These are phyloP conservation scores for Spizaetus ornatus DNA, from an alignment of 2,113 vertebrate species.

Conservation along the genomic window DNA sequence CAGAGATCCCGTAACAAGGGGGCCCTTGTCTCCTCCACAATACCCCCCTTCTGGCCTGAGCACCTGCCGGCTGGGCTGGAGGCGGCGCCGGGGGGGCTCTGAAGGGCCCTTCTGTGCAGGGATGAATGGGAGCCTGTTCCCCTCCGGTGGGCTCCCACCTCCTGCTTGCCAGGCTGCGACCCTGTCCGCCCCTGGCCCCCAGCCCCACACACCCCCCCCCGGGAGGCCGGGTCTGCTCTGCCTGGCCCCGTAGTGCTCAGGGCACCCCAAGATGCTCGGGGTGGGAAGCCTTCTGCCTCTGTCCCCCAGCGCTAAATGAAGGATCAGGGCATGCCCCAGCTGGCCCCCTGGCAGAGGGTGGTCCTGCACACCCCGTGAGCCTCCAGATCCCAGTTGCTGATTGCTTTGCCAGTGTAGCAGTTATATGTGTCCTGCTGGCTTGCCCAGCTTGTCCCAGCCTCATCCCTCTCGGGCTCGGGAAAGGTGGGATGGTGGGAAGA, in stretches of 20 bases:
- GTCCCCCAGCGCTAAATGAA: fast-evolving
- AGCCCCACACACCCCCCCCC: not conserved
- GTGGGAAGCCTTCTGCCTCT: not conserved
- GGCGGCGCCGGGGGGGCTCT: not conserved
- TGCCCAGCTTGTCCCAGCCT: not conserved
- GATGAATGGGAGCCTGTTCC: slow-evolving; percentile 57
- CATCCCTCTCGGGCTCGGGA: fast-evolving
- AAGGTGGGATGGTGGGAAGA: not conserved
- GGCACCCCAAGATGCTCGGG: not conserved
- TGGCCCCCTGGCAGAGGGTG: fast-evolving
- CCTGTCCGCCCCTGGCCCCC: not conserved
- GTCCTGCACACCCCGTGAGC: fast-evolving
- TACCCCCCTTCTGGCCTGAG: not conserved
- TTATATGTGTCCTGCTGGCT: not conserved
- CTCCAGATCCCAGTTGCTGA: not conserved
- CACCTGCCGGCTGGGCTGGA: slow-evolving; percentile 3
- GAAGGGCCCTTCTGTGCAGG: slow-evolving; percentile 19
- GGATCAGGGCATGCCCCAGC: not conserved
- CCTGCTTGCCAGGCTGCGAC: not conserved
- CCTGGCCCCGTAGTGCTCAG: not conserved
- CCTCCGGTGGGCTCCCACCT: slow-evolving; percentile 21
- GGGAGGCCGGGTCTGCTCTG: not conserved
- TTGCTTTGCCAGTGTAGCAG: not conserved
- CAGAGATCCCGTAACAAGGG: not conserved
- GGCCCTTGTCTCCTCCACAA: slow-evolving; percentile 49